A percentile compares a stretch with the other conserved stretches of the same genome.
These are phyloP conservation scores for Catalaphyllia jardinei DNA, from an alignment of 64 coral and sea anemone species.

Conservation along the genomic window DNA sequence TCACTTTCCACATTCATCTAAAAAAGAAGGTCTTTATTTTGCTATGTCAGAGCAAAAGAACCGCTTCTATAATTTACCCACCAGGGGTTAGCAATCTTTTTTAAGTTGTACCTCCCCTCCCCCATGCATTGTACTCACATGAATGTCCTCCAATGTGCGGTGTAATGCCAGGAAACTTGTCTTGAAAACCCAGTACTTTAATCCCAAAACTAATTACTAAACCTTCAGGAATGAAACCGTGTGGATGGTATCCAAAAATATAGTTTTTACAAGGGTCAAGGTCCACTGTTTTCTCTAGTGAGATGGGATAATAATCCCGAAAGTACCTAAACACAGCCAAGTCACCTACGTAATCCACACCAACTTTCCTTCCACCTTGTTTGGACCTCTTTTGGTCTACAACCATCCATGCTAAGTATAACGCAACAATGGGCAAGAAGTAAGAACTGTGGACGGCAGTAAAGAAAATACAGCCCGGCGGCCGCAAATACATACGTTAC, in stretches of 20 bases:
- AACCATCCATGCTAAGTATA: conserved; percentile 31
- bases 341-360: background rate
- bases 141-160: conserved; percentile 57
- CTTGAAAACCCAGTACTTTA: conserved; percentile 41
- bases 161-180: conserved; percentile 59
- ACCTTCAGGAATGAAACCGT: conserved; percentile 57
- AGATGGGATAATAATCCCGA: conserved; percentile 66
- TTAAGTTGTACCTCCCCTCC: too few relatives aligned
- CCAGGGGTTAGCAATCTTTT: background rate
- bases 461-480: background rate
- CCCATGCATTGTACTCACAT: conserved; percentile 23
- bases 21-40: background rate
- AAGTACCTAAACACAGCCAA: conserved; percentile 27
- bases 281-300: conserved; percentile 39
- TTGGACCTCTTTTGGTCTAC: conserved; percentile 3
- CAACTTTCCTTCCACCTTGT: conserved; percentile 2
- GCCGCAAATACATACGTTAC: background rate
- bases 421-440: background rate
- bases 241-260: conserved; percentile 74
- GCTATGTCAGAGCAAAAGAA: background rate
- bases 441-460: background rate
- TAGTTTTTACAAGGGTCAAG: conserved; percentile 55
- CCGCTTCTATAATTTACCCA: too few relatives aligned
- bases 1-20: too few relatives aligned
- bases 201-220: conserved; percentile 53